Evolutionary conservation across 2,797 vertebrate species (phyloP).

Genomic region (Cirrhinus mrigala): DNA sequence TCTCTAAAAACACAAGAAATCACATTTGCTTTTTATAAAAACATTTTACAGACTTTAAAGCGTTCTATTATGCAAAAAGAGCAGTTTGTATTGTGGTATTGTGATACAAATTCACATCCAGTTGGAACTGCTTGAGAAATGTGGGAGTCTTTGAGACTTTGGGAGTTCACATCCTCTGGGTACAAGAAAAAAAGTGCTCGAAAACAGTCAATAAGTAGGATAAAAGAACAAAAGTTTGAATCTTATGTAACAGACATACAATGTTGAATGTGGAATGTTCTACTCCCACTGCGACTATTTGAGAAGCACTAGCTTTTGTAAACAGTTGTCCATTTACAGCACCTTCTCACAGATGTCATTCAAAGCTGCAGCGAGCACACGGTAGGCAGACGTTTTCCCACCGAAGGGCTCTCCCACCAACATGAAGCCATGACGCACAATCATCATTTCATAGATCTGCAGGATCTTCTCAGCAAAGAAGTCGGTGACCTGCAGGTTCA

Average conservation of each 20-base stretch:
- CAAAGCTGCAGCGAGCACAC: conserved; percentile 85
- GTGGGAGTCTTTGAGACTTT: conserved; percentile 21
- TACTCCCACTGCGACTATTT: conserved; percentile 23
- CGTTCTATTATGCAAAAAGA: conserved; percentile 9
- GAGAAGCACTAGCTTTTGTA: neutral
- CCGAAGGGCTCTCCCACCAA: conserved; percentile 92
- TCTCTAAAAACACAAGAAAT: conserved; percentile 10
- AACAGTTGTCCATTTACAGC: conserved; percentile 28
- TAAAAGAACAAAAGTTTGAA: conserved; percentile 26
- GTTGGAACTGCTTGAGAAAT: conserved; percentile 10
- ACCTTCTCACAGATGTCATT: conserved; percentile 86
- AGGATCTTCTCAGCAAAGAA: conserved; percentile 90
- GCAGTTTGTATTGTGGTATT: conserved; percentile 24
- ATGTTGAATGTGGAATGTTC: neutral
- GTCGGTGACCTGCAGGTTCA: conserved; percentile 89
- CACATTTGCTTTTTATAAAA: conserved; percentile 25
- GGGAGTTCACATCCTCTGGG: conserved; percentile 16
- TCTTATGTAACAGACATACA: conserved; percentile 27
- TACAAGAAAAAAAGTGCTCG: conserved; percentile 11
- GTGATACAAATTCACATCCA: conserved; percentile 30
- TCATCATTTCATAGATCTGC: conserved; percentile 94
- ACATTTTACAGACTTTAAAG: conserved; percentile 7
- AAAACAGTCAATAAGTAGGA: conserved; percentile 31
- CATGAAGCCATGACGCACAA: conserved; percentile 93
- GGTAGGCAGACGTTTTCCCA: conserved; percentile 89